Conservation (phyloP, 2,888 invertebrate genomes). For the Platypus cylindrus region DNA sequence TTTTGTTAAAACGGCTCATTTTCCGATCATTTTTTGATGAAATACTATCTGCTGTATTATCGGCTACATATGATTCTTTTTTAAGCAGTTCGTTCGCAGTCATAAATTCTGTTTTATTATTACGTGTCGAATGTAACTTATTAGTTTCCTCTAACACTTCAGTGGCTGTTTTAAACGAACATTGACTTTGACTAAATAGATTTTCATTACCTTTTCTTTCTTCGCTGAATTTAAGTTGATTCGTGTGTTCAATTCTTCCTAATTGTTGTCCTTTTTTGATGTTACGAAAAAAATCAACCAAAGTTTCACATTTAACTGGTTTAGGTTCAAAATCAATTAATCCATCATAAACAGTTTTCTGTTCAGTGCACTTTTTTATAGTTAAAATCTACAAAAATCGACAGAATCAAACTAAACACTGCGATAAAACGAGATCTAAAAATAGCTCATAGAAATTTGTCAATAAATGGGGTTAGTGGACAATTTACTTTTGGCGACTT, state of each 20-base stretch:
- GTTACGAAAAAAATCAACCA: slow-evolving; percentile 39
- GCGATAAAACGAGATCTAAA: slow-evolving; percentile 17
- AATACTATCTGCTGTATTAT: too few relatives aligned
- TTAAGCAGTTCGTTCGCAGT: slow-evolving; percentile 18
- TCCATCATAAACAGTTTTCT: slow-evolving; percentile 38
- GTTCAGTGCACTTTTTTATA: slow-evolving; percentile 45
- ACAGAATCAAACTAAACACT: slow-evolving; percentile 17
- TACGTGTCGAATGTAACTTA: too few relatives aligned
- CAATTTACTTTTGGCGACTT: too few relatives aligned
- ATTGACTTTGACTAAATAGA: slow-evolving; percentile 5
- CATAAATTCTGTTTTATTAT: too few relatives aligned
- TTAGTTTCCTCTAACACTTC: slow-evolving; percentile 15
- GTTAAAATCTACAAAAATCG: slow-evolving; percentile 44
- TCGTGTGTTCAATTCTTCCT: too few relatives aligned
- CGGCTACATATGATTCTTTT: too few relatives aligned
- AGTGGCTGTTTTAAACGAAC: slow-evolving; percentile 18
- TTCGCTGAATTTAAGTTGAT: too few relatives aligned
- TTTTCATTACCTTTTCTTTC: slow-evolving; percentile 4
- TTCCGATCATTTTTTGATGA: too few relatives aligned
- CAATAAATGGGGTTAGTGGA: too few relatives aligned
- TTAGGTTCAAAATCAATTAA: slow-evolving; percentile 44
- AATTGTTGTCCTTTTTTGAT: slow-evolving; percentile 27
- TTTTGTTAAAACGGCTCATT: too few relatives aligned
- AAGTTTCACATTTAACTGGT: slow-evolving; percentile 36
- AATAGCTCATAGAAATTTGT: slow-evolving; percentile 21